Conservation (phyloP, 2,888 invertebrate genomes). For the Neoaliturus tenellus region DNA sequence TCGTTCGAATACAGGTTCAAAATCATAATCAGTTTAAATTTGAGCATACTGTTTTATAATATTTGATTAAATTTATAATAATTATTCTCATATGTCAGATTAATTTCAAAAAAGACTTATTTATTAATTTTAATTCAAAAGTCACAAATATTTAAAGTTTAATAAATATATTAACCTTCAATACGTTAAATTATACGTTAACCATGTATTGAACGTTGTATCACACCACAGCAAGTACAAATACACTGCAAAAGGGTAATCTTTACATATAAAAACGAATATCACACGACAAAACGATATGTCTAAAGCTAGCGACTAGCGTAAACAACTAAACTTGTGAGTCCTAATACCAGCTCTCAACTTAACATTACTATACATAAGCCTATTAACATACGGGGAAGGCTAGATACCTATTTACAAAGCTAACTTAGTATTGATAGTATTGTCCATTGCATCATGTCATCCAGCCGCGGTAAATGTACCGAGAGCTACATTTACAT, state of each 20-base stretch:
- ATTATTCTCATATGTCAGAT: too few species aligned
- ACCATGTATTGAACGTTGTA: background rate
- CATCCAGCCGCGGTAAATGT: constrained; percentile 36
- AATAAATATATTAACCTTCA: too few species aligned
- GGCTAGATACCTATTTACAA: constrained; percentile 41
- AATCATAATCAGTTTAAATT: too few species aligned
- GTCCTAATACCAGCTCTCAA: constrained; percentile 48
- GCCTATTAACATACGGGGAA: constrained; percentile 23
- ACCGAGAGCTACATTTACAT: constrained; percentile 37
- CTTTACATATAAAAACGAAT: constrained; percentile 19
- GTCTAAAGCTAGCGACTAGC: constrained; percentile 48
- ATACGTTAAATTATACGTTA: too few species aligned
- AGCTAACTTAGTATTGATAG: constrained; percentile 34
- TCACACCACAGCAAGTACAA: background rate
- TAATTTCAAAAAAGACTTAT: too few species aligned
- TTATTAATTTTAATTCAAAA: too few species aligned
- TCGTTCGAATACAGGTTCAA: background rate
- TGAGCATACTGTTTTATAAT: too few species aligned
- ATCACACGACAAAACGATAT: constrained; percentile 38
- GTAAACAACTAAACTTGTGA: constrained; percentile 47
- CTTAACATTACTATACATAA: constrained; percentile 47
- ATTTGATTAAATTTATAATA: too few species aligned
- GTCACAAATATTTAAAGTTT: too few species aligned
- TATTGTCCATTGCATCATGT: constrained; percentile 40
- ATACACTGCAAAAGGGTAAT: background rate